Evolutionary conservation across 1,140 invertebrate genomes (phyloP).

Genomic region (Zaprionus lachaisei): DNA sequence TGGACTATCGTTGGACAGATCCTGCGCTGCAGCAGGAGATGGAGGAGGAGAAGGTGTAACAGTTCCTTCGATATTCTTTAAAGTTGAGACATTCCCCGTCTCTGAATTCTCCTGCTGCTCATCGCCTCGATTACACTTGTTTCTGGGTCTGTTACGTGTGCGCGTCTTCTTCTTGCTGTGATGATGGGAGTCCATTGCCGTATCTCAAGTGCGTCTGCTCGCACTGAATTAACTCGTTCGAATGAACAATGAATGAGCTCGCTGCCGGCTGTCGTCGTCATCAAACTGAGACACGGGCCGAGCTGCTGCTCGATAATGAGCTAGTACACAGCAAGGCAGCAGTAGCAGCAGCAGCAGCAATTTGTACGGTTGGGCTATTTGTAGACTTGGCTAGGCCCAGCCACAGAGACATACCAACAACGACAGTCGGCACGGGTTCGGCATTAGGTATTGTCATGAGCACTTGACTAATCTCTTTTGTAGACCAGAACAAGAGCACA

Average conservation of each 20-base stretch:
- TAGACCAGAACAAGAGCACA: constrained; percentile 35
- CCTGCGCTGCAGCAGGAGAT: background rate
- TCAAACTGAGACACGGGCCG: constrained; percentile 29
- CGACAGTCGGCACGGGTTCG: constrained; percentile 52
- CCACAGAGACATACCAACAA: constrained; percentile 15
- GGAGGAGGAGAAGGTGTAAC: no score
- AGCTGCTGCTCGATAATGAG: constrained; percentile 50
- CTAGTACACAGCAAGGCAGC: constrained; percentile 43
- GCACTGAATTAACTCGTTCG: constrained; percentile 41
- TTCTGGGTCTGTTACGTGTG: constrained; percentile 70
- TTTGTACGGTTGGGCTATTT: constrained; percentile 58
- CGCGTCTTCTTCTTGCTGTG: constrained; percentile 70
- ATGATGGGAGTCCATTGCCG: constrained; percentile 23
- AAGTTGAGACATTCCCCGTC: background rate
- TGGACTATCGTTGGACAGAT: constrained; percentile 24
- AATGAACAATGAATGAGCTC: constrained; percentile 59
- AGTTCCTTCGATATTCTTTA: no score
- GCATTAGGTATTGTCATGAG: constrained; percentile 54
- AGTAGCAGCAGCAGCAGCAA: constrained; percentile 15
- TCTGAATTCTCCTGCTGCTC: constrained; percentile 1
- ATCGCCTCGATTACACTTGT: constrained; percentile 66
- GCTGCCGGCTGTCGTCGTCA: constrained; percentile 21
- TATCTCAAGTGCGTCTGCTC: constrained; percentile 12
- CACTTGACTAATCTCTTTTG: constrained; percentile 61
- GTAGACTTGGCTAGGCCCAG: constrained; percentile 55